Evolutionary conservation across 2,797 vertebrate species (phyloP).

Genomic region (Lepilemur ruficaudatus): DNA sequence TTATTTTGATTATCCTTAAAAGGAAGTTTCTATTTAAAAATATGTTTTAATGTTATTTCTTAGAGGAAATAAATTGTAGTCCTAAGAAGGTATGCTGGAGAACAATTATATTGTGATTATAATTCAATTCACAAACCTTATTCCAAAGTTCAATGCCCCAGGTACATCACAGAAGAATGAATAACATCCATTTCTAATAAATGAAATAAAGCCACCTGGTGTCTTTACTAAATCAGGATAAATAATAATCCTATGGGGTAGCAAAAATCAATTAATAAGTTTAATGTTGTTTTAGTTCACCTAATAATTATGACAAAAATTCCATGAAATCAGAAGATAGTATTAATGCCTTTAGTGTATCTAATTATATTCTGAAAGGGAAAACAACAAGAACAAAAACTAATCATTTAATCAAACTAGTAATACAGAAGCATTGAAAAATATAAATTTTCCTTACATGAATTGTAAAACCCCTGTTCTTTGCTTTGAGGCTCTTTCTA

Average conservation of each 20-base stretch:
- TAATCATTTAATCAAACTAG: not conserved
- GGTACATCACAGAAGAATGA: not conserved
- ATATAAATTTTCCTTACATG: not conserved
- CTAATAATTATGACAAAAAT: constrained; percentile 30
- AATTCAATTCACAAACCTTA: not conserved
- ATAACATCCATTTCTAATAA: constrained; percentile 29
- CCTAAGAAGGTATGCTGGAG: not conserved
- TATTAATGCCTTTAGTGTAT: not conserved
- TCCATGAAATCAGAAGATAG: not conserved
- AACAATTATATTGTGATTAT: not conserved
- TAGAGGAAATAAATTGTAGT: not conserved
- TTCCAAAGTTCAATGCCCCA: not conserved
- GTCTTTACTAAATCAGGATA: not conserved
- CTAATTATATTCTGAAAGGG: not conserved
- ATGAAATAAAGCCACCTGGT: not conserved
- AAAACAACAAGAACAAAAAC: not conserved
- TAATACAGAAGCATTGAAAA: not conserved
- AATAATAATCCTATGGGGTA: not conserved
- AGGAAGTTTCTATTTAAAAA: not conserved
- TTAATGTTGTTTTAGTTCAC: constrained; percentile 24
- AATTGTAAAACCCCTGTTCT: not conserved
- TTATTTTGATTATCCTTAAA: not conserved
- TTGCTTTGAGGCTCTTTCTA: not conserved
- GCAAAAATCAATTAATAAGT: not conserved
- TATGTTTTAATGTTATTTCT: not conserved